Evolutionary conservation across 2,113 vertebrate genomes (phyloP).

Genomic region (Mesocricetus auratus): DNA sequence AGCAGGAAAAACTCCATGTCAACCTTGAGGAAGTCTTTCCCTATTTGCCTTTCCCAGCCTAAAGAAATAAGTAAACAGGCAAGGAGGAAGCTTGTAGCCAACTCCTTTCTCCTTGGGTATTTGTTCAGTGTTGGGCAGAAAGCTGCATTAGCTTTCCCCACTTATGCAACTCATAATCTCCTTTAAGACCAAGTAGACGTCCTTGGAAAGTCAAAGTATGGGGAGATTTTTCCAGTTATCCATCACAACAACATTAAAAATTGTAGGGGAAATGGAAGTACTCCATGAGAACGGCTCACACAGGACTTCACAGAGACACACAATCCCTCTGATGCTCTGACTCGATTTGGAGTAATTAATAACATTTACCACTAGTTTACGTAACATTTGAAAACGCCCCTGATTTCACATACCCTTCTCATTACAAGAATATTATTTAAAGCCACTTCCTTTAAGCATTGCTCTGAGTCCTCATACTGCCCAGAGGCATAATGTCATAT

Average conservation of each 20-base stretch:
- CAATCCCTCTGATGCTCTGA: background rate
- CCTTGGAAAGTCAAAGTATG: conserved; percentile 44
- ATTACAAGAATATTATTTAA: background rate
- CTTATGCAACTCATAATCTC: background rate
- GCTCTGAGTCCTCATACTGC: background rate
- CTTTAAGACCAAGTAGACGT: conserved; percentile 50
- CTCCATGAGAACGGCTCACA: background rate
- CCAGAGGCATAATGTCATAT: background rate
- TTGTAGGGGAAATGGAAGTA: background rate
- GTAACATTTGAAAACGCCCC: conserved; percentile 43
- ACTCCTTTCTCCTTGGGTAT: background rate
- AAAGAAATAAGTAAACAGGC: background rate
- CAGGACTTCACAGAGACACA: conserved; percentile 16
- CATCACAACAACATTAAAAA: background rate
- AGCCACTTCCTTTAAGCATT: background rate
- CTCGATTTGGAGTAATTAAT: background rate
- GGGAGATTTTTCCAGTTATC: background rate
- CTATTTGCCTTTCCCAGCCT: background rate
- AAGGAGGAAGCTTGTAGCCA: background rate
- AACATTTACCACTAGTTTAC: background rate
- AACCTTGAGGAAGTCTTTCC: background rate
- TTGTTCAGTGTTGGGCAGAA: background rate
- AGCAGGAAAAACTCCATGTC: conserved; percentile 5
- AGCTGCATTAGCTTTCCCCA: background rate
- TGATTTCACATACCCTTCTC: background rate